phyloP scores from a whole-genome alignment of 1,140 invertebrate species.

The Drosophila pseudoananassae region DNA sequence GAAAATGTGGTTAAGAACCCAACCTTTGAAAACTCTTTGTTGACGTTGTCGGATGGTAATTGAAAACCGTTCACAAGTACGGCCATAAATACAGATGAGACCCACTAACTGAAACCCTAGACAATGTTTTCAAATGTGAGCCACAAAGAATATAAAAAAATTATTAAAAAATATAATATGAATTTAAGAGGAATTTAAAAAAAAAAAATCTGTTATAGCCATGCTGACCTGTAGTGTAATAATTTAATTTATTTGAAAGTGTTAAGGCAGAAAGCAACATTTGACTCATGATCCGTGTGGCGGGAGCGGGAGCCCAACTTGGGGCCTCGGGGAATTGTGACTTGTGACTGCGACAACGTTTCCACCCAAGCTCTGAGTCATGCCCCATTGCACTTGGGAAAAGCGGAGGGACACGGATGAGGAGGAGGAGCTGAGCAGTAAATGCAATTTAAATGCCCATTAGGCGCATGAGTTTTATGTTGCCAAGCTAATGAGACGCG shows the following conservation, averaged over 20 bases:
- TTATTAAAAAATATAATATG: background rate
- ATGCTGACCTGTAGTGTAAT: slow-evolving; percentile 20
- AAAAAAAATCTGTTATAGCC: background rate
- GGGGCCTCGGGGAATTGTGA: slow-evolving; percentile 12
- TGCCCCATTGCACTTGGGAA: slow-evolving; percentile 60
- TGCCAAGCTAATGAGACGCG: slow-evolving; percentile 36
- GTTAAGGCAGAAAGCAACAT: slow-evolving; percentile 36
- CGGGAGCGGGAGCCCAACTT: slow-evolving; percentile 29
- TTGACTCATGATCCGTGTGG: slow-evolving; percentile 56
- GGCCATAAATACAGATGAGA: slow-evolving; percentile 5
- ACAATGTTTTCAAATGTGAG: background rate
- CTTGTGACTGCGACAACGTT: slow-evolving; percentile 58
- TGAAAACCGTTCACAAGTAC: slow-evolving; percentile 9
- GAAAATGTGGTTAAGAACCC: slow-evolving; percentile 17
- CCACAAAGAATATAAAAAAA: background rate
- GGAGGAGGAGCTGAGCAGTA: slow-evolving; percentile 12
- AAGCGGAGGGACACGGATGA: too few relatives aligned
- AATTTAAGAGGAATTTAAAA: background rate
- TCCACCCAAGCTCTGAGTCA: slow-evolving; percentile 56
- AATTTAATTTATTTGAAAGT: slow-evolving; percentile 37
- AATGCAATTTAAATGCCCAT: slow-evolving; percentile 70
- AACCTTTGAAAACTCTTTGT: slow-evolving; percentile 4
- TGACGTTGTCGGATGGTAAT: slow-evolving; percentile 45
- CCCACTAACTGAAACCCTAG: background rate
- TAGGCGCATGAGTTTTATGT: slow-evolving; percentile 65